Percentiles rank a stretch among this genome's conserved stretches.
These are phyloP conservation scores for Ahaetulla prasina DNA, from an alignment of 2,113 vertebrate genomes.

Conservation along the genomic window DNA sequence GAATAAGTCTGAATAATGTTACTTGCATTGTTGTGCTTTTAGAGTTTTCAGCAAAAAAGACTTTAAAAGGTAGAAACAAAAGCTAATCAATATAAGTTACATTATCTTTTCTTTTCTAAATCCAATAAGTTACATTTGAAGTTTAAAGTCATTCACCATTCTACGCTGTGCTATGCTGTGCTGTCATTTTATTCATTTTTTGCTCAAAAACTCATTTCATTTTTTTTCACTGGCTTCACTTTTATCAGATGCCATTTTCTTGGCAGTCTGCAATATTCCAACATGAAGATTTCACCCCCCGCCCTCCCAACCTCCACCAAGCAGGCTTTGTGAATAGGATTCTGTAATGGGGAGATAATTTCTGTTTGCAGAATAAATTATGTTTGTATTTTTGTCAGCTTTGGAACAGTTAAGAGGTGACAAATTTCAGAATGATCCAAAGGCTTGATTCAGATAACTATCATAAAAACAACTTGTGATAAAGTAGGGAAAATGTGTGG, in stretches of 20 bases:
- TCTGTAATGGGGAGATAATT: conserved; percentile 10
- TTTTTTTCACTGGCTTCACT: not conserved
- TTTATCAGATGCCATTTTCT: conserved; percentile 32
- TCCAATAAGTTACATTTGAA: conserved; percentile 9
- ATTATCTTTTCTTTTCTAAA: conserved; percentile 7
- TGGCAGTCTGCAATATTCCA: conserved; percentile 1
- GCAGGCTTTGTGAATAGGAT: conserved; percentile 11
- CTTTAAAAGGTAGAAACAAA: conserved; percentile 12
- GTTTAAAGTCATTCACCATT: conserved; percentile 4
- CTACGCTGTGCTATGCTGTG: not conserved
- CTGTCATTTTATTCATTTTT: not conserved
- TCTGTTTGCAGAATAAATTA: conserved; percentile 23
- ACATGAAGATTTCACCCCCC: not conserved
- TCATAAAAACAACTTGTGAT: conserved; percentile 5
- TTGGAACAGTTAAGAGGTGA: conserved; percentile 12
- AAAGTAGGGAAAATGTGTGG: not conserved
- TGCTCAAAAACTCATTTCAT: not conserved
- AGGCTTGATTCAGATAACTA: conserved; percentile 1
- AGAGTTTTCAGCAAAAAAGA: conserved; percentile 8
- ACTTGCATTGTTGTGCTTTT: not conserved
- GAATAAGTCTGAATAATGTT: not conserved
- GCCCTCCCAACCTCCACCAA: conserved; percentile 17
- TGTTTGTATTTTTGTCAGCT: conserved; percentile 15
- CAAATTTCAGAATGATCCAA: conserved; percentile 1
- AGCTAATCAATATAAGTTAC: conserved; percentile 15